Base-by-base conservation (phyloP, 2,888 invertebrate species). In the Minunthozetes semirufus region DNA sequence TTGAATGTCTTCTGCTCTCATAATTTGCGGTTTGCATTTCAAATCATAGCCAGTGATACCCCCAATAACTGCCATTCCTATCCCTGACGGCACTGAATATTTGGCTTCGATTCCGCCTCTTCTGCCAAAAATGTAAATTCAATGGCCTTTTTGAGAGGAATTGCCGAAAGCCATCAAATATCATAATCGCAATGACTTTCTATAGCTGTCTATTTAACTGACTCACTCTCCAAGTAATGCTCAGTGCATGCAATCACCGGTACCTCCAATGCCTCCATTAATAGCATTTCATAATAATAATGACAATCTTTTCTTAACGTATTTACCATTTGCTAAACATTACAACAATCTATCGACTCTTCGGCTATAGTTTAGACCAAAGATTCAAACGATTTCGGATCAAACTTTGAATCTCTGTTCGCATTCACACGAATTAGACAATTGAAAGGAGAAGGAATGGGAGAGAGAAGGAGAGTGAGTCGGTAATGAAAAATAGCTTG, bases 141-240 rank as follows among this genome's bases (percentile, higher is more conserved):
- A 66, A 42, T 66, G 66, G 38, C 66, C 66, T 66, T 66, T 66
- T 66, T 1, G 27, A 19, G 15, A 66, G 11, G 66, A 27, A 66
- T 66, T 66, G 66, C 66, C 66, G 66, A 66, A 66, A 66, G 66
- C 66, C 66, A 66, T 66, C 66, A 42, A 59, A 66, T 66, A 66
- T 66, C 66, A 66, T 66, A 66, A 66, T 66, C 42, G 38, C 59
- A 38, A 38, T 66, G 38, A 66, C 66, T 66, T 66, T 66, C 66
- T 66, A 66, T 66, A 42, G 59, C 66, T 66, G 13, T 66, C 66
- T 66, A 66, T 66, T 33, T 66, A 66, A 42, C 59, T 59, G 22
- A 56, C 19, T 56, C 59, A 27, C 59, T 27, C 19, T 59, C 5
- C 17, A 11, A 9, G 19, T 42, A 42, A 42, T 17, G 22, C 42